Percentiles rank a stretch among this genome's conserved stretches.
These are phyloP conservation scores for Oryzias dopingdopingensis DNA, from an alignment of 2,797 vertebrate species.

Conservation along the genomic window DNA sequence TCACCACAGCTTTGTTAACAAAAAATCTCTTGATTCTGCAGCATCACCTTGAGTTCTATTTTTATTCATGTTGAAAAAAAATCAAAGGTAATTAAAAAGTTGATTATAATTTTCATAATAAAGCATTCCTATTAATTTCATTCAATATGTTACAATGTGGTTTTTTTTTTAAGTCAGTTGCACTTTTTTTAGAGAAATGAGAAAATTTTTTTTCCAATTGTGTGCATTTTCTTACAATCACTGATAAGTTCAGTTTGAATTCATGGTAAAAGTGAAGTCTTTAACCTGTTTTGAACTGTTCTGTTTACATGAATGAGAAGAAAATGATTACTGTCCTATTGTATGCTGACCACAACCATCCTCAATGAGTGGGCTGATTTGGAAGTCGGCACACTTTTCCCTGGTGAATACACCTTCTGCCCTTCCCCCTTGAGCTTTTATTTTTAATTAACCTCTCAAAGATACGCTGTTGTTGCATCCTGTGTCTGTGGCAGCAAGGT, in stretches of 20 bases:
- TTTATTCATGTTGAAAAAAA: no score
- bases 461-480: constrained; percentile 80
- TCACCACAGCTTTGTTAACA: no score
- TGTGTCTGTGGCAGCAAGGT: constrained; percentile 79
- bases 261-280: constrained; percentile 3
- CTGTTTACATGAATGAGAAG: constrained; percentile 8
- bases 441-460: constrained; percentile 87
- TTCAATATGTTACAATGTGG: no score
- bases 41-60: no score
- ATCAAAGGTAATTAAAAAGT: no score
- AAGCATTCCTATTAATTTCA: no score
- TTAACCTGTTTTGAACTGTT: constrained; percentile 9
- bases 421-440: constrained; percentile 68
- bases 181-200: neutral
- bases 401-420: constrained; percentile 63
- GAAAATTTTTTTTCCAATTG: neutral
- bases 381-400: constrained; percentile 73
- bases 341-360: constrained; percentile 31
- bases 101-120: no score
- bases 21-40: no score
- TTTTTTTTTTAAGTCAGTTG: neutral
- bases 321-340: constrained; percentile 7
- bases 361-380: constrained; percentile 67
- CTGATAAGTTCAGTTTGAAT: neutral
- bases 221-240: neutral